These are phyloP conservation scores for Potamarius usumacintae DNA, from an alignment of 2,113 vertebrate genomes.

Conservation along the genomic window DNA sequence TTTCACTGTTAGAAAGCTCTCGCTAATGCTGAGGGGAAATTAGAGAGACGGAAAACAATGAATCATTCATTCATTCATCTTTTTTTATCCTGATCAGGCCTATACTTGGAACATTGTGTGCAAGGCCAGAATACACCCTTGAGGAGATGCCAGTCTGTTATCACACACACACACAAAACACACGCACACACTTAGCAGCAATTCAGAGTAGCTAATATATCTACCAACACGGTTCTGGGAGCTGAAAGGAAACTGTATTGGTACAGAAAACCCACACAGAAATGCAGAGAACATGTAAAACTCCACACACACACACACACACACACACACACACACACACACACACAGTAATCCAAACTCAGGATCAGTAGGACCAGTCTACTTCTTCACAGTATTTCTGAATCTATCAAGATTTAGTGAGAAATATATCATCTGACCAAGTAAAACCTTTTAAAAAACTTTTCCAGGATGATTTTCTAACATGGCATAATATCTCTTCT, in stretches of 20 bases:
- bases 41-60: not conserved
- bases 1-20: slow-evolving; percentile 97
- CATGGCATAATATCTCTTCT: not conserved
- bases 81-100: not conserved
- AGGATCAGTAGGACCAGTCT: not conserved
- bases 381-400: not conserved
- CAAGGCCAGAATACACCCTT: slow-evolving; percentile 2
- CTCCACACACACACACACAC: not conserved
- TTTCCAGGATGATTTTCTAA: not conserved
- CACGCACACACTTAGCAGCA: not conserved
- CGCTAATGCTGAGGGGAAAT: slow-evolving; percentile 82
- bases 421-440: not conserved
- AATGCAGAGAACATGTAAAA: not conserved
- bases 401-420: not conserved
- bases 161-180: not conserved
- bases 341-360: not conserved
- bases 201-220: not conserved
- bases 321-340: not conserved
- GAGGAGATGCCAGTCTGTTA: not conserved
- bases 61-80: not conserved
- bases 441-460: not conserved
- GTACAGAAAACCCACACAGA: not conserved
- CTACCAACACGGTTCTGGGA: not conserved
- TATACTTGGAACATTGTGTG: not conserved
- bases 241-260: not conserved